phyloP scores from a whole-genome alignment of 2,113 vertebrate species.

The Calonectris borealis region DNA sequence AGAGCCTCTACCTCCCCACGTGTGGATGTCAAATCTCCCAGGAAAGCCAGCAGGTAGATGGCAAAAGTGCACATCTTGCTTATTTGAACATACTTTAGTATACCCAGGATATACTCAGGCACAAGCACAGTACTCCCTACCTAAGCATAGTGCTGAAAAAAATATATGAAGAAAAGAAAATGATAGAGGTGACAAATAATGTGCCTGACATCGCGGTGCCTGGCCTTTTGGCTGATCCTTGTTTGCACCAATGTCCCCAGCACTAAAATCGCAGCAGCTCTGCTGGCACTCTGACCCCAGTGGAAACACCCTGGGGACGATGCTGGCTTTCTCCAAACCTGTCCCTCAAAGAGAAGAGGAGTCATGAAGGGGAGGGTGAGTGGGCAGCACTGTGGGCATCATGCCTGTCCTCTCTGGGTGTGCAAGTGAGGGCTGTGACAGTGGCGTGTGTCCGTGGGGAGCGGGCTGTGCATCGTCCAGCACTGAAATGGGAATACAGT shows the following conservation, averaged over 20 bases:
- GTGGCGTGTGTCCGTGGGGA: background rate
- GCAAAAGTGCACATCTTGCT: background rate
- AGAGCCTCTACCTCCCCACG: background rate
- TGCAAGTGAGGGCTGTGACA: background rate
- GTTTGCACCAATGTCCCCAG: background rate
- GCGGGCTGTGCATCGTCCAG: background rate
- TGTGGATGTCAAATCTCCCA: background rate
- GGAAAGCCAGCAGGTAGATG: background rate
- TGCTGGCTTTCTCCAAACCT: background rate
- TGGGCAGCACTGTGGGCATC: rapidly evolving
- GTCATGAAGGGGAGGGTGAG: background rate
- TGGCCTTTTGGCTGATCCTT: background rate
- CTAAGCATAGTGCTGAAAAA: background rate
- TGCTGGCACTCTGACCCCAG: background rate
- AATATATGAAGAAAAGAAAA: background rate
- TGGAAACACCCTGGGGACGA: background rate
- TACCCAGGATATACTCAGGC: background rate
- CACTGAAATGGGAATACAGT: background rate
- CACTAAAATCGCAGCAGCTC: background rate
- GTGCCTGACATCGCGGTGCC: rapidly evolving
- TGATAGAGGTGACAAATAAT: background rate
- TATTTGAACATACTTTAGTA: background rate
- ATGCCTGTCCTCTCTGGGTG: background rate
- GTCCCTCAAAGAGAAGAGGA: background rate
- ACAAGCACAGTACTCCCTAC: background rate